A percentile compares a stretch with the other conserved stretches of the same genome.
Evolutionary conservation across 1,140 invertebrate genomes (phyloP).

Genomic region (Neocloeon triangulifer): DNA sequence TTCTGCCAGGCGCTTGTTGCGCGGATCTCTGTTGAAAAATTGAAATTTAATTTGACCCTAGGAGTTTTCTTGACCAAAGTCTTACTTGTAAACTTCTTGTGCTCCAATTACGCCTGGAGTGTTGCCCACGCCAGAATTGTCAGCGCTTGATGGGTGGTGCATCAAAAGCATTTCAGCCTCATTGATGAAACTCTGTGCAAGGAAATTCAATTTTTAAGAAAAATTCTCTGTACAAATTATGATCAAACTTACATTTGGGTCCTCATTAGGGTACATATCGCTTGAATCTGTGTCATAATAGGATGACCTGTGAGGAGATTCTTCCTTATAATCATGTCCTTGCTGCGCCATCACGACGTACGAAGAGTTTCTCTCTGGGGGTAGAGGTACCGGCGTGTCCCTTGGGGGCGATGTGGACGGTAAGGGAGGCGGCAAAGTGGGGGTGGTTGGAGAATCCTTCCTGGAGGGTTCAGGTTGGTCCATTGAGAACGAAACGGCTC

Average conservation of each 20-base stretch:
- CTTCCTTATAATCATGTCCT: too few species aligned
- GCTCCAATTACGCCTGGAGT: constrained; percentile 85
- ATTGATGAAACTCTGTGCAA: constrained; percentile 45
- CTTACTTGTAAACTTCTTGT: constrained; percentile 74
- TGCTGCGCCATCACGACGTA: constrained; percentile 52
- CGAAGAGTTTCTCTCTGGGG: constrained; percentile 56
- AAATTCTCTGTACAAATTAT: not conserved
- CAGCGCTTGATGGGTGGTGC: constrained; percentile 43
- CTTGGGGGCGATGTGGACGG: too few species aligned
- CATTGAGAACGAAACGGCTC: too few species aligned
- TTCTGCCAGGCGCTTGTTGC: constrained; percentile 54
- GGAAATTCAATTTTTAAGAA: not conserved
- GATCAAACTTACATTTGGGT: not conserved
- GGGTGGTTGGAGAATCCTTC: too few species aligned
- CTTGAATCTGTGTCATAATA: too few species aligned
- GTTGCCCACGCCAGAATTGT: constrained; percentile 27
- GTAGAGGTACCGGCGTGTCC: constrained; percentile 31
- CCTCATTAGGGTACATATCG: too few species aligned
- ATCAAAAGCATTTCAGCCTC: constrained; percentile 54
- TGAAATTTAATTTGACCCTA: too few species aligned
- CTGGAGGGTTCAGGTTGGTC: too few species aligned
- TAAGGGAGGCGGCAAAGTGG: too few species aligned
- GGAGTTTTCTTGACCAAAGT: too few species aligned
- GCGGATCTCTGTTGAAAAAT: constrained; percentile 44
- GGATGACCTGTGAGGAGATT: too few species aligned